A percentile compares a stretch with the other conserved stretches of the same genome.
Conservation (phyloP, 2,797 vertebrate genomes). For the Pristis pectinata region DNA sequence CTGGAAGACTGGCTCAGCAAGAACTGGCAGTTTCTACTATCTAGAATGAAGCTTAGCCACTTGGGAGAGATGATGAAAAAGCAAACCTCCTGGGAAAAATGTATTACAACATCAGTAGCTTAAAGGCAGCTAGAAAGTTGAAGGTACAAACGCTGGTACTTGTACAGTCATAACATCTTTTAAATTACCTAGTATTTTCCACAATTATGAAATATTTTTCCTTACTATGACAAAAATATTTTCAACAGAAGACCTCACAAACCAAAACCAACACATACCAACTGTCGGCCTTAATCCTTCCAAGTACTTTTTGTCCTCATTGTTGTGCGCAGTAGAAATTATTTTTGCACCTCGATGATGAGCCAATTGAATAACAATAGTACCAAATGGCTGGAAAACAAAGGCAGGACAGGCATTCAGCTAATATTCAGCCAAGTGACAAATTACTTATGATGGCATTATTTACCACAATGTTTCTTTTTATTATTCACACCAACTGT, state of each 20-base stretch:
- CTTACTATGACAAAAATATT: background rate
- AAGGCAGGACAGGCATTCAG: background rate
- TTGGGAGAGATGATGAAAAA: background rate
- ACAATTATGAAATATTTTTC: background rate
- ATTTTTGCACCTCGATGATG: conserved; percentile 83
- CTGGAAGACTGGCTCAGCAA: background rate
- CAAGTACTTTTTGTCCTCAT: conserved; percentile 72
- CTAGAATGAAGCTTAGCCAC: background rate
- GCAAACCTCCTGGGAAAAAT: background rate
- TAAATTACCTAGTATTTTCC: background rate
- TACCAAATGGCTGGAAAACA: conserved; percentile 68
- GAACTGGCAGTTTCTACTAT: background rate
- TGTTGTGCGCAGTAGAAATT: conserved; percentile 69
- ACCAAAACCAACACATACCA: conserved; percentile 54
- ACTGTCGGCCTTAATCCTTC: conserved; percentile 73
- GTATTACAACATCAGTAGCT: background rate
- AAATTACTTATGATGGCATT: background rate
- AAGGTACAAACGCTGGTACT: background rate
- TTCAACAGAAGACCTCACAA: background rate
- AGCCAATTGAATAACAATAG: conserved; percentile 82
- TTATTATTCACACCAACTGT: background rate
- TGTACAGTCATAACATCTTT: background rate
- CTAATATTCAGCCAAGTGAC: background rate
- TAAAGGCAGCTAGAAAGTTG: background rate
- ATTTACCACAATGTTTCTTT: background rate